Conservation (phyloP, 2,888 invertebrate genomes). For the Orthonevra nobilis region DNA sequence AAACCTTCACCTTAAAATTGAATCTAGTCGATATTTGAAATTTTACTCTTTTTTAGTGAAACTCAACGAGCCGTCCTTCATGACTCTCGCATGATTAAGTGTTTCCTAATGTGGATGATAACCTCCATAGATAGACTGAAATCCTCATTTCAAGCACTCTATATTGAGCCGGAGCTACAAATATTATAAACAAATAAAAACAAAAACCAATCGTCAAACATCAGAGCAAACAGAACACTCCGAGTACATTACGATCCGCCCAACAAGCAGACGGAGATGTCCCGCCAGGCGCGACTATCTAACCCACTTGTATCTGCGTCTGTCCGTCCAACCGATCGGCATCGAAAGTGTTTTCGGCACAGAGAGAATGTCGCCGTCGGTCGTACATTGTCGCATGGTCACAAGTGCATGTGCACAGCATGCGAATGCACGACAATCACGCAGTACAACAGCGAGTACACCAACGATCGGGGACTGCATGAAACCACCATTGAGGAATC, state of each 20-base stretch:
- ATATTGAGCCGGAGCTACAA: slow-evolving; percentile 27
- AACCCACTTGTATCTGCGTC: slow-evolving; percentile 37
- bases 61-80: too few species aligned
- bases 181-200: slow-evolving; percentile 13
- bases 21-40: too few species aligned
- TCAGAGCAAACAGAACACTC: slow-evolving; percentile 20
- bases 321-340: slow-evolving; percentile 41
- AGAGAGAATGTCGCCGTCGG: too few species aligned
- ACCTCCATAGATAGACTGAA: slow-evolving; percentile 40
- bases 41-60: too few species aligned
- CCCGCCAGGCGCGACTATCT: neutral
- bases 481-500: slow-evolving; percentile 46
- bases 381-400: slow-evolving; percentile 28
- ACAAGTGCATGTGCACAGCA: slow-evolving; percentile 49
- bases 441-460: too few species aligned
- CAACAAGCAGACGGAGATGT: slow-evolving; percentile 9
- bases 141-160: slow-evolving; percentile 38
- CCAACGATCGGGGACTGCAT: slow-evolving; percentile 24
- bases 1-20: too few species aligned
- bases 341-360: slow-evolving; percentile 64
- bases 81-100: too few species aligned
- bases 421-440: slow-evolving; percentile 34
- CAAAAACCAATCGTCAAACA: slow-evolving; percentile 22
- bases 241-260: slow-evolving; percentile 10
- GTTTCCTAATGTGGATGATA: too few species aligned